Percentiles rank a stretch among this genome's conserved stretches.
Evolutionary conservation across 1,140 invertebrate genomes (phyloP).

Genomic region (Parapsyche elsis): DNA sequence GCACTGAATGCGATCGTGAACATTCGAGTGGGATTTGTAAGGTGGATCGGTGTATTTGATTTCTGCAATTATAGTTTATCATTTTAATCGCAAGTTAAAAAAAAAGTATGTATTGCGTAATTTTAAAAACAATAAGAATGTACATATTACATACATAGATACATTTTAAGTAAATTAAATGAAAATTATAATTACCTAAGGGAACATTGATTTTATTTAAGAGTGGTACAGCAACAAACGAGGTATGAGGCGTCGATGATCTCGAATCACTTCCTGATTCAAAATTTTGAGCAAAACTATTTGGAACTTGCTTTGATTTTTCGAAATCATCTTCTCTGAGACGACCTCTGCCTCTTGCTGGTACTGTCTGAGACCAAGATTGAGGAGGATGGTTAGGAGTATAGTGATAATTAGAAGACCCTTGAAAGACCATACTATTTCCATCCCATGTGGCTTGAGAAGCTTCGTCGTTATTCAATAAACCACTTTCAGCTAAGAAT

Average conservation of each 20-base stretch:
- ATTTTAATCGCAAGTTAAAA: background rate
- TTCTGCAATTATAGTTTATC: background rate
- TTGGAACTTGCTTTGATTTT: conserved; percentile 60
- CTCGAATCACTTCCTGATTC: conserved; percentile 62
- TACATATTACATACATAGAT: too few relatives aligned
- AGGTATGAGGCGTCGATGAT: conserved; percentile 65
- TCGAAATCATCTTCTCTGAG: conserved; percentile 65
- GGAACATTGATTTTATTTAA: background rate
- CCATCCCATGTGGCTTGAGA: conserved; percentile 38
- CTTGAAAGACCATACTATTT: conserved; percentile 42
- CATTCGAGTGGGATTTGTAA: conserved; percentile 30
- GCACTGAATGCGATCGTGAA: conserved; percentile 1
- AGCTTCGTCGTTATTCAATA: conserved; percentile 48
- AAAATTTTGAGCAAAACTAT: conserved; percentile 63
- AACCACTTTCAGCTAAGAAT: conserved; percentile 64
- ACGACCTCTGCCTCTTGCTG: conserved; percentile 64
- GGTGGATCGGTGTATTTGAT: background rate
- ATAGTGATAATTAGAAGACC: conserved; percentile 51
- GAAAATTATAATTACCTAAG: background rate
- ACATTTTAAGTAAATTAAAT: background rate
- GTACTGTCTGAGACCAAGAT: conserved; percentile 66
- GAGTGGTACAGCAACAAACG: background rate
- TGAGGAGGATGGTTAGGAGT: conserved; percentile 59
- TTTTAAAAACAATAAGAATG: too few relatives aligned
- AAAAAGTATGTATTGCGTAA: background rate